Base-by-base conservation (phyloP, 2,888 invertebrate species). In the Tipula helvola region DNA sequence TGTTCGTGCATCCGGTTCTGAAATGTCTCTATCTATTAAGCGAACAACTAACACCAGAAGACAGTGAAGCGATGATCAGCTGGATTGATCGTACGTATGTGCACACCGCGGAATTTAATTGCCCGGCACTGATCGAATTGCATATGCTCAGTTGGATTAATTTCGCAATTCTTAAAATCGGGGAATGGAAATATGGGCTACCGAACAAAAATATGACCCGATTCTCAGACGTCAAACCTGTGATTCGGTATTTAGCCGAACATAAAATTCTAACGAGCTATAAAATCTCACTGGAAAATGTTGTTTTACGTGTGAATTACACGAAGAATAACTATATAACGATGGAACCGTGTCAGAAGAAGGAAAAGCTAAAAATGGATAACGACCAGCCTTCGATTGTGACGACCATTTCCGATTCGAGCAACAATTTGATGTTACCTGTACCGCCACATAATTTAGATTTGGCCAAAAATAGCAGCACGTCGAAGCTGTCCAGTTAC, bases 1-100 rank as follows among this genome's bases (percentile, higher is more conserved):
- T 89, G 10, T 88, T 88, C 87, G 88, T 92, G n/a, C 89, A 90
- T 87, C 89, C 89, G 86, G 86, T 89, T 10, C 89, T 90, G 42
- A 92, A 92, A 89, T 88, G 88, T 0, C 87, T 91, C 4, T 92
- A 91, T 88, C 86, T 88, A 39, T 87, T 91, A 13, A 90, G 90
- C 87, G 92, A 92, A 88, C 88, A 39, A 13, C 10, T 84, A 84
- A 39, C 3, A n/a, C n/a, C n/a, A 7, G 39, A 39, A 39, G 39
- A 39, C 5, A 84, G 84, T 41, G 84, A 39, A 18, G 41, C n/a
- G 7, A 36, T 84, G 41, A 84, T 84, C 5, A 2, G 16, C 10
- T 84, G 36, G 36, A 39, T 84, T 39, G 41, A 84, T 84, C 39
- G 10, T 16, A 84, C 5, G 7, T 84, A 84, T 84, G 2, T 84